These are phyloP conservation scores for Portunus trituberculatus DNA, from an alignment of 1,140 invertebrate species.

Conservation along the genomic window DNA sequence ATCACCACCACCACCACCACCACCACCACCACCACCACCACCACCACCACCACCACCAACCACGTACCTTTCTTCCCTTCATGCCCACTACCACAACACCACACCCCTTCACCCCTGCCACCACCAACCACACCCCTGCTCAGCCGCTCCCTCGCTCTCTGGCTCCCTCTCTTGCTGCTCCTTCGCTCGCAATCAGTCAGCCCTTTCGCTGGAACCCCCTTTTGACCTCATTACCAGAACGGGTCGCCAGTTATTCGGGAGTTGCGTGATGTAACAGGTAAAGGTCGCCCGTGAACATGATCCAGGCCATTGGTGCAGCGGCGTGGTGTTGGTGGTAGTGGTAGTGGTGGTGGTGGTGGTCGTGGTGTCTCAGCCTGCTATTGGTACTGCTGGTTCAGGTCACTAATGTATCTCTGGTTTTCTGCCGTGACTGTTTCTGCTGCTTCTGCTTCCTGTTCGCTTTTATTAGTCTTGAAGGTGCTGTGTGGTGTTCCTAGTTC, in stretches of 20 bases:
- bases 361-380: too few species aligned
- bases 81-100: not conserved
- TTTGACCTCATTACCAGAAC: not conserved
- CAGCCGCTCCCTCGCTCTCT: not conserved
- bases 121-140: not conserved
- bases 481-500: too few species aligned
- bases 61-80: not conserved
- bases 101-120: not conserved
- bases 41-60: not conserved
- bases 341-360: too few species aligned
- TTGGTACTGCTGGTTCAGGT: too few species aligned
- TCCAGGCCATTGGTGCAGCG: not conserved
- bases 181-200: not conserved
- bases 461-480: too few species aligned
- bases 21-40: too few species aligned
- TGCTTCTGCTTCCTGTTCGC: too few species aligned
- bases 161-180: not conserved
- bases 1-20: not conserved
- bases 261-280: not conserved
- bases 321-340: not conserved
- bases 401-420: too few species aligned
- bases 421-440: too few species aligned
- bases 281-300: not conserved
- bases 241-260: not conserved
- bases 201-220: not conserved